Evolutionary conservation across 2,888 invertebrate genomes (phyloP), one percentile per base, ranked within the genome.

Genomic region (Synergus gifuensis): DNA sequence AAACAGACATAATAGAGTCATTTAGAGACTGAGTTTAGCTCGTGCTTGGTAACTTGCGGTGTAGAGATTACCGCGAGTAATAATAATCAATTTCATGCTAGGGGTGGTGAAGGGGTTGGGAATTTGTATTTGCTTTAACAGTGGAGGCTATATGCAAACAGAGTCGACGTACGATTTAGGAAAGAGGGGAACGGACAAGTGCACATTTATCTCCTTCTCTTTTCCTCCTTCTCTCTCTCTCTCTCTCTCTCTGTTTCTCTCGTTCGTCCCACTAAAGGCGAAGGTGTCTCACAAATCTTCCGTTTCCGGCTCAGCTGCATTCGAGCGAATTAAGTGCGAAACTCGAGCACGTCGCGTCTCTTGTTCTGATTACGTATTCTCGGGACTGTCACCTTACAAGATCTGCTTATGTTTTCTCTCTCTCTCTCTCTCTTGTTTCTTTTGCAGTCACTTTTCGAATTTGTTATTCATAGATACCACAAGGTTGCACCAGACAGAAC

Each of bases 231-330:
- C 22, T 28, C 22, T 28, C 22, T 28, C 22, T 28, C 22, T 58
- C 18, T 62, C 11, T 58, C n/a, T 42, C 44, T 67, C 66, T 16
- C 18, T 62, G 62, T 42, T 28, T 28, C 46, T 78, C 64, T 67
- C 40, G 54, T 62, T 78, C 77, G 63, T 64, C 18, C 76, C 58
- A 46, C 66, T 36, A n/a, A 16, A 46, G 22, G 22, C 14, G 49
- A 77, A 79, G 79, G 66, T 69, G 69, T 77, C 66, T 79, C 69
- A 62, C 79, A 79, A 79, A 79, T 79, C 79, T 79, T 76, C 77
- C 62, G n/a, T 62, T 79, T 79, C 79, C 79, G 79, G 76, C 79
- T 79, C 79, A 79, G 77, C 79, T 49, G 69, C 77, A 77, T 62
- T 69, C 22, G 46, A 36, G 49, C 76, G 79, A 79, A 79, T 79